Evolutionary conservation across 2,113 vertebrate species (phyloP).

Genomic region (Apaloderma vittatum): DNA sequence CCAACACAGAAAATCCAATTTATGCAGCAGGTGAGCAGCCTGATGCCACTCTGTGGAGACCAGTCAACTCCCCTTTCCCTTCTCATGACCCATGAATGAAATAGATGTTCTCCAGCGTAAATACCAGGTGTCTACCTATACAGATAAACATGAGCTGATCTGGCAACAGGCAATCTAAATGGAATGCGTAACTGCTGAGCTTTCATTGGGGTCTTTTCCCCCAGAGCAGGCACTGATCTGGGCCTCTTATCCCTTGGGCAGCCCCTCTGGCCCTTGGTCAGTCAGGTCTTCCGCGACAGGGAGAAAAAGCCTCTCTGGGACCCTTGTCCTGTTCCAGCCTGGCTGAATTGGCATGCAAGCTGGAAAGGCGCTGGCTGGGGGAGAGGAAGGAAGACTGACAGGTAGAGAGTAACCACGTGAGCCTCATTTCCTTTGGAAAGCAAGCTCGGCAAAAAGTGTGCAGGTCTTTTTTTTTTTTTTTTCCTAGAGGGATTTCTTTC

Average conservation of each 20-base stretch:
- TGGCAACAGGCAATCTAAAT: background rate
- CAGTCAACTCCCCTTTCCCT: background rate
- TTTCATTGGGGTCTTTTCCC: background rate
- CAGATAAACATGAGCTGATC: background rate
- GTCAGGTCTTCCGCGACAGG: background rate
- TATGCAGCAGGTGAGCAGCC: background rate
- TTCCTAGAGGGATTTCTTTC: background rate
- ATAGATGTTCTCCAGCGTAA: background rate
- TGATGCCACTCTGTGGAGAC: background rate
- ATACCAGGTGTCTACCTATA: background rate
- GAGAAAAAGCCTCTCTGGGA: background rate
- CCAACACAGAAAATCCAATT: background rate
- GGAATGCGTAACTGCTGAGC: background rate
- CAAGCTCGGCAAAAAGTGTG: rapidly evolving
- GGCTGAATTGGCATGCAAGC: background rate
- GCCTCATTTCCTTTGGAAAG: background rate
- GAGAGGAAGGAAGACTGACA: background rate
- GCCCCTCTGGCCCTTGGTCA: no score
- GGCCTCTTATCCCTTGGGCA: background rate
- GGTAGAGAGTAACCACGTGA: background rate
- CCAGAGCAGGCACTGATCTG: background rate
- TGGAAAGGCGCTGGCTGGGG: background rate
- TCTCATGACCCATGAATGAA: background rate
- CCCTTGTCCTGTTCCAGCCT: background rate
- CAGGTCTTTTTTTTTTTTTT: background rate